Conservation (phyloP, 2,797 vertebrate genomes). For the Neoniphon sammara region DNA sequence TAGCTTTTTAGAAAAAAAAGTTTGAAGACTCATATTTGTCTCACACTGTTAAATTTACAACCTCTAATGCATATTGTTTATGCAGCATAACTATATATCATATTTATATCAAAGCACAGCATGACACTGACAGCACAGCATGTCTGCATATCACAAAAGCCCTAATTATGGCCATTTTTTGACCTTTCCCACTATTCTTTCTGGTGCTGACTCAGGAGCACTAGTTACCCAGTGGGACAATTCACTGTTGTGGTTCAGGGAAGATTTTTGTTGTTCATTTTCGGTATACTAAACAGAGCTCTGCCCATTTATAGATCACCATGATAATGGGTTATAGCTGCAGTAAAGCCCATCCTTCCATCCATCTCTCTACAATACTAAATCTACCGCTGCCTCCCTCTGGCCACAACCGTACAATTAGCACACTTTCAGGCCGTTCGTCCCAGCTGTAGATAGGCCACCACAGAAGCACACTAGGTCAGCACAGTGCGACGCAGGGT, state of each 20-base stretch:
- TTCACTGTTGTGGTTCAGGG: conserved; percentile 48
- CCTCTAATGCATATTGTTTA: not conserved
- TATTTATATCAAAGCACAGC: not conserved
- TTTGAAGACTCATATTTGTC: not conserved
- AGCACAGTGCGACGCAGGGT: conserved; percentile 69
- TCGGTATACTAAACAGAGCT: conserved; percentile 60
- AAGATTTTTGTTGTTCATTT: conserved; percentile 60
- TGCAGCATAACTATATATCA: not conserved
- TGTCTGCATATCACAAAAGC: conserved; percentile 7
- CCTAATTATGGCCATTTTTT: conserved; percentile 41
- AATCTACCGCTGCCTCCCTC: conserved; percentile 60
- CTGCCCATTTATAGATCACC: conserved; percentile 73
- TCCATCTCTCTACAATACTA: conserved; percentile 39
- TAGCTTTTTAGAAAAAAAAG: conserved; percentile 10
- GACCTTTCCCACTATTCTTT: conserved; percentile 33
- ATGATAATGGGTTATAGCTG: conserved; percentile 70
- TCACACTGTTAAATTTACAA: conserved; percentile 5
- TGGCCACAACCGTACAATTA: conserved; percentile 75
- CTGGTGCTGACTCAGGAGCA: conserved; percentile 60
- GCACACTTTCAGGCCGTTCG: conserved; percentile 68
- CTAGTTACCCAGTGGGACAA: conserved; percentile 46
- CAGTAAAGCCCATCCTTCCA: conserved; percentile 55
- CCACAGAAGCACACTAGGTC: conserved; percentile 70
- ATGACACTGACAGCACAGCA: not conserved
- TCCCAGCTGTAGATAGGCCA: conserved; percentile 58